Evolutionary conservation across 2,797 vertebrate genomes (phyloP).

Genomic region (Naso thynnoides): DNA sequence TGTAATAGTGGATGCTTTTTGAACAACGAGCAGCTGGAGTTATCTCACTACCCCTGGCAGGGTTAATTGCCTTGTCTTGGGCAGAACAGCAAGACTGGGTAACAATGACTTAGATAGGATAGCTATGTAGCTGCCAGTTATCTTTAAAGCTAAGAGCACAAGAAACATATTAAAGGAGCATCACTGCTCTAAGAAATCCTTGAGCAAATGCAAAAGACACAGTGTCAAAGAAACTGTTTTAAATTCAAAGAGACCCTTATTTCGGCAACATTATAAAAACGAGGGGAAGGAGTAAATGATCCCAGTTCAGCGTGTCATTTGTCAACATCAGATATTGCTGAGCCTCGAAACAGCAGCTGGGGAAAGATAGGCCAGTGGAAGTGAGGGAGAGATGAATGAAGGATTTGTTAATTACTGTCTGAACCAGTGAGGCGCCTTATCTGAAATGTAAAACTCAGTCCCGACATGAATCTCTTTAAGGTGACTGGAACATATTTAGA

Average conservation of each 20-base stretch:
- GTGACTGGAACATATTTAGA: constrained; percentile 19
- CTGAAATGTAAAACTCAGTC: constrained; percentile 28
- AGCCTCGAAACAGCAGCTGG: not conserved
- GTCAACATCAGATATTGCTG: constrained; percentile 29
- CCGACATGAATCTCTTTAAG: constrained; percentile 21
- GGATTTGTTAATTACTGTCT: constrained; percentile 31
- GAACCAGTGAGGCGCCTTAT: constrained; percentile 22
- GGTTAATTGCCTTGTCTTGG: constrained; percentile 70
- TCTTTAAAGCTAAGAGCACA: constrained; percentile 57
- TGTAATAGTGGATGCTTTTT: constrained; percentile 38
- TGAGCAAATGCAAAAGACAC: constrained; percentile 41
- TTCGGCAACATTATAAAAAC: constrained; percentile 4
- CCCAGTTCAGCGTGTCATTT: constrained; percentile 25
- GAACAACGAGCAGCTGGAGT: constrained; percentile 14
- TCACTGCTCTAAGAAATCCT: constrained; percentile 31
- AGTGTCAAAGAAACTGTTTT: constrained; percentile 28
- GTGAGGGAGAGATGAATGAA: constrained; percentile 24
- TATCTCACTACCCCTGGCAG: constrained; percentile 61
- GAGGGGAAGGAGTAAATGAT: not conserved
- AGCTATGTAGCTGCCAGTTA: constrained; percentile 57
- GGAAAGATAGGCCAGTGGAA: constrained; percentile 2
- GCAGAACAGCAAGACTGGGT: constrained; percentile 53
- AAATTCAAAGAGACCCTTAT: constrained; percentile 14
- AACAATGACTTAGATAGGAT: constrained; percentile 55
- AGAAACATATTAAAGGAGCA: constrained; percentile 52